phyloP scores from a whole-genome alignment of 23 tunicate genomes.

The Aplidium turbinatum region DNA sequence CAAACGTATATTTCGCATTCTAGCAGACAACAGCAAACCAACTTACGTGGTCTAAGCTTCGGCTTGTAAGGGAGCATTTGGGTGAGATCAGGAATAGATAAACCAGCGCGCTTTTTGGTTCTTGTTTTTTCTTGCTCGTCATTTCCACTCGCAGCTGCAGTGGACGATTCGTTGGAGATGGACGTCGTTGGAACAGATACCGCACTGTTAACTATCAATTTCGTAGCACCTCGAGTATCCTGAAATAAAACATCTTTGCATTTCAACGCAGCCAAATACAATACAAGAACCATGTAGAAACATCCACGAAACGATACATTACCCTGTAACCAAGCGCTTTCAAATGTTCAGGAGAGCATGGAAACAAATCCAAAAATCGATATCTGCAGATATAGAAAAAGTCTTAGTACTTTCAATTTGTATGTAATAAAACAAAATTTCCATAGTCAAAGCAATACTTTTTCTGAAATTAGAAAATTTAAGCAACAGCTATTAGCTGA shows the following conservation, averaged over 20 bases:
- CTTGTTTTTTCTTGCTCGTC: conserved; percentile 36
- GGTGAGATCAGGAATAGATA: conserved; percentile 67
- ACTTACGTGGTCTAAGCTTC: conserved; percentile 73
- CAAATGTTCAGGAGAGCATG: conserved; percentile 82
- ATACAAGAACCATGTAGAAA: too few relatives aligned
- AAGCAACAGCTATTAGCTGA: too few relatives aligned
- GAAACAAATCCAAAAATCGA: conserved; percentile 86
- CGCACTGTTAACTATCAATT: conserved; percentile 7
- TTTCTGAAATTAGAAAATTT: too few relatives aligned
- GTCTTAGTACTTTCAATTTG: too few relatives aligned
- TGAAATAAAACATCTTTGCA: not conserved
- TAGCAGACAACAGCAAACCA: not conserved
- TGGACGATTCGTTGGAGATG: conserved; percentile 3
- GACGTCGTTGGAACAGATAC: conserved; percentile 27
- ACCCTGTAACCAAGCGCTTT: conserved; percentile 91
- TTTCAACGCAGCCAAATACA: too few relatives aligned
- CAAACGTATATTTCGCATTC: not conserved
- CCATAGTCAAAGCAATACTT: too few relatives aligned
- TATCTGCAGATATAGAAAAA: conserved; percentile 49
- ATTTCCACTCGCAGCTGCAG: conserved; percentile 7
- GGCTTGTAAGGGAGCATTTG: conserved; percentile 96
- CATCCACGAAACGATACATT: not conserved
- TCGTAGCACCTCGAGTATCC: conserved; percentile 29
- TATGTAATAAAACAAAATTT: too few relatives aligned
- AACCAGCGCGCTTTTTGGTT: conserved; percentile 61